These are phyloP conservation scores for Rhopalosiphum nymphaeae DNA, from an alignment of 2,888 invertebrate genomes.

Conservation along the genomic window DNA sequence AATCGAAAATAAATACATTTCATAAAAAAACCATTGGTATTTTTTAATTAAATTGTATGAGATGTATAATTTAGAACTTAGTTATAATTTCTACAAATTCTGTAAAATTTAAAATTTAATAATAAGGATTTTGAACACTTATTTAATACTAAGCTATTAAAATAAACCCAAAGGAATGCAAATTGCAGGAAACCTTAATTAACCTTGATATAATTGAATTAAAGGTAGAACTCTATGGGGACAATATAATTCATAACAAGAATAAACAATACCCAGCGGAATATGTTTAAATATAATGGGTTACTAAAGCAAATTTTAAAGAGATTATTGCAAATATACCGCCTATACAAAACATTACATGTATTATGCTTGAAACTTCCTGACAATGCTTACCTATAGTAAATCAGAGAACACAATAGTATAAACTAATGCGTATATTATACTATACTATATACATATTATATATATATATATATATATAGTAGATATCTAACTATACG, in stretches of 20 bases:
- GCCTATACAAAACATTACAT: background rate
- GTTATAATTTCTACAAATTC: background rate
- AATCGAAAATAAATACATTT: background rate
- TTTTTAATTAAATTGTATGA: background rate
- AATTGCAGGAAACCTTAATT: background rate
- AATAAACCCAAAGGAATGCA: background rate
- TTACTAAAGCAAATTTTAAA: background rate
- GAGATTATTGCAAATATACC: background rate
- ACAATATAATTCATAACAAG: background rate
- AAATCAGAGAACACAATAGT: background rate
- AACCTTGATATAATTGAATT: conserved; percentile 12
- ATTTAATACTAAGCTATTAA: background rate
- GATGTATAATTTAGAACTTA: background rate
- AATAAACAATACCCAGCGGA: conserved; percentile 16
- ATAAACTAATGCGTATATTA: background rate
- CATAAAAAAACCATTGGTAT: background rate
- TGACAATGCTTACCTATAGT: background rate
- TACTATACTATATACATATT: background rate
- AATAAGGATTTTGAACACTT: background rate
- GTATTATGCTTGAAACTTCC: background rate
- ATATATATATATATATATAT: background rate
- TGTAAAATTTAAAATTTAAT: background rate
- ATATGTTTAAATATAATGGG: background rate
- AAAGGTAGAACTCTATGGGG: background rate
- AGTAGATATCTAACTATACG: background rate